Conservation (phyloP, 64 coral and sea anemone genomes). For the Cladopsammia gracilis region DNA sequence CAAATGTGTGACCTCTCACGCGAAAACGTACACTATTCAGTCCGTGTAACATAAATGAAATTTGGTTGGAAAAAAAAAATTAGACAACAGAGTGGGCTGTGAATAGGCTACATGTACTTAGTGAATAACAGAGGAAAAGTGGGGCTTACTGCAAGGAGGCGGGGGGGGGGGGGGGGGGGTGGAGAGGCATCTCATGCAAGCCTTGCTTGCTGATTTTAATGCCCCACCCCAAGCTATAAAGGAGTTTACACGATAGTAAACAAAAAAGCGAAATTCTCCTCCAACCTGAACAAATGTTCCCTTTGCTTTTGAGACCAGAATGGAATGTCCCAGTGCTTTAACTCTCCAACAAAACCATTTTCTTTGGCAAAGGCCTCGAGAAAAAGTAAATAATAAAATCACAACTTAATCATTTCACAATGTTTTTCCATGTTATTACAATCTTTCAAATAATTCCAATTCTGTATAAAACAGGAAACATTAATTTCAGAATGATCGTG, state of each 20-base stretch:
- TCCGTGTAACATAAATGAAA: no score
- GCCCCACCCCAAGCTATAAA: no score
- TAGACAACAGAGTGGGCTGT: no score
- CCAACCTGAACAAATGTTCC: slow-evolving; percentile 85
- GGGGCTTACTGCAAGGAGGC: not conserved
- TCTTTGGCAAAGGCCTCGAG: slow-evolving; percentile 73
- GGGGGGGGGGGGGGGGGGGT: no score
- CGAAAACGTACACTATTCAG: not conserved
- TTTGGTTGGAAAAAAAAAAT: no score
- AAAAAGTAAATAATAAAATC: not conserved
- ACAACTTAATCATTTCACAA: not conserved
- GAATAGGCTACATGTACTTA: no score
- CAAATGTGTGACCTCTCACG: not conserved
- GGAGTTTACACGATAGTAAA: not conserved
- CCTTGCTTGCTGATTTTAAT: no score
- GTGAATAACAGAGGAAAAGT: not conserved
- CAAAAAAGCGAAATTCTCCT: not conserved
- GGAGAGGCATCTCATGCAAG: no score
- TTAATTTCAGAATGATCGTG: no score
- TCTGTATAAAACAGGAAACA: no score
- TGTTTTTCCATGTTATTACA: not conserved
- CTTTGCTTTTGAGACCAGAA: slow-evolving; percentile 90
- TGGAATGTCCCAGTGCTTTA: slow-evolving; percentile 87
- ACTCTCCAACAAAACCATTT: slow-evolving; percentile 73
- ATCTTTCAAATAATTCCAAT: no score